These are phyloP conservation scores for Beroe ovata DNA, from an alignment of 37 sponge, comb jelly and placozoan genomes.

Conservation along the genomic window DNA sequence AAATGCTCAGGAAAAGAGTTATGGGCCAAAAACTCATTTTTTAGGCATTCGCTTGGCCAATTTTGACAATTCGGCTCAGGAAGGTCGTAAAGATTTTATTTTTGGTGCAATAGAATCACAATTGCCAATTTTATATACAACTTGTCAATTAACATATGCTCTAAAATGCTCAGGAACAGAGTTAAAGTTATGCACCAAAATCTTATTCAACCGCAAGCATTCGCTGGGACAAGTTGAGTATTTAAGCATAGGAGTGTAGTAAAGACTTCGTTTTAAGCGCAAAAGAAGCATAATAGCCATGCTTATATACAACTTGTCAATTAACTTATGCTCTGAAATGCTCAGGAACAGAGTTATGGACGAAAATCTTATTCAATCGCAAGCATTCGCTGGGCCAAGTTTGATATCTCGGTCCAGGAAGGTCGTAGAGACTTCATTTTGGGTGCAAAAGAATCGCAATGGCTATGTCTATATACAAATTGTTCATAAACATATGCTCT, in stretches of 20 bases:
- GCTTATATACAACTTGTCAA: too few species aligned
- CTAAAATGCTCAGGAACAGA: not conserved
- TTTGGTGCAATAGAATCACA: not conserved
- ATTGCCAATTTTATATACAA: not conserved
- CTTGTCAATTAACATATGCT: not conserved
- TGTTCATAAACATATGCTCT: not conserved
- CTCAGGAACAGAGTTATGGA: too few species aligned
- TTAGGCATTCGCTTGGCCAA: not conserved
- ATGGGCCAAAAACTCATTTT: not conserved
- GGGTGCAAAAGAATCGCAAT: not conserved
- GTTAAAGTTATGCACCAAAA: not conserved
- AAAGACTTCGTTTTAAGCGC: too few species aligned
- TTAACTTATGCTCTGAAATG: too few species aligned
- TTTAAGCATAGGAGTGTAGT: not conserved
- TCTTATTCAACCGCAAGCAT: not conserved
- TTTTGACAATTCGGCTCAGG: not conserved
- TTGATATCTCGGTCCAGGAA: not conserved
- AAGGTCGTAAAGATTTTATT: not conserved
- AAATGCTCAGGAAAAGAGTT: not conserved
- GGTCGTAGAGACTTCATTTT: not conserved
- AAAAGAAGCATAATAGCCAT: too few species aligned
- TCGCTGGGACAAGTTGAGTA: not conserved
- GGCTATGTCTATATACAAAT: not conserved
- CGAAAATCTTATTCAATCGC: not conserved
- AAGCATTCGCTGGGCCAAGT: not conserved